phyloP scores from a whole-genome alignment of 2,113 vertebrate species.

The Perca fluviatilis region DNA sequence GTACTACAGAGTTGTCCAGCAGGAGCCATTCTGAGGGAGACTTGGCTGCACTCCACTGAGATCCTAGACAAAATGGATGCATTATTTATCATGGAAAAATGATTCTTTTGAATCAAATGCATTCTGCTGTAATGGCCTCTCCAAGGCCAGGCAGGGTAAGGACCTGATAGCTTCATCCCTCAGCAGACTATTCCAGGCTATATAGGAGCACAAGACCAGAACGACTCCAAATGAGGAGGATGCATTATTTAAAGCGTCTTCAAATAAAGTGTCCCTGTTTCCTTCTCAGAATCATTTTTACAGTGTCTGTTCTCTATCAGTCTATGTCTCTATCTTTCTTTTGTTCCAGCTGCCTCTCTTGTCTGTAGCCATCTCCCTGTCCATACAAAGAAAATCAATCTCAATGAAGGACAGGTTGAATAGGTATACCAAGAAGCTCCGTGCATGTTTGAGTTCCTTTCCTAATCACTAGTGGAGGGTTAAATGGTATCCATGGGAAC shows the following conservation, averaged over 20 bases:
- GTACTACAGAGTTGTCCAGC: background rate
- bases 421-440: background rate
- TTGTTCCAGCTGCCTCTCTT: background rate
- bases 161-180: conserved; percentile 49
- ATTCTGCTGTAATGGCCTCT: conserved; percentile 46
- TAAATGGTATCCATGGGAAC: conserved; percentile 31
- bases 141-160: conserved; percentile 51
- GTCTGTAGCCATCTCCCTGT: background rate
- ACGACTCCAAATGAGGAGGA: conserved; percentile 17
- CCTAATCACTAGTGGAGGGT: background rate
- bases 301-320: background rate
- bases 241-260: conserved; percentile 47
- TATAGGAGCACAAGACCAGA: background rate
- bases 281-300: background rate
- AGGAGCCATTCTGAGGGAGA: background rate
- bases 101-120: conserved; percentile 18
- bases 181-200: conserved; percentile 9
- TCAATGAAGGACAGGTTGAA: conserved; percentile 6
- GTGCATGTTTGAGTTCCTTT: background rate
- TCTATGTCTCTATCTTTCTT: background rate
- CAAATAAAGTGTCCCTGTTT: conserved; percentile 15
- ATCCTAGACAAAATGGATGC: conserved; percentile 13
- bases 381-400: conserved; percentile 41
- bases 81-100: conserved; percentile 50
- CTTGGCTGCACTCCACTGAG: background rate